Conservation (phyloP, 1,140 invertebrate species). For the Cepaea nemoralis region DNA sequence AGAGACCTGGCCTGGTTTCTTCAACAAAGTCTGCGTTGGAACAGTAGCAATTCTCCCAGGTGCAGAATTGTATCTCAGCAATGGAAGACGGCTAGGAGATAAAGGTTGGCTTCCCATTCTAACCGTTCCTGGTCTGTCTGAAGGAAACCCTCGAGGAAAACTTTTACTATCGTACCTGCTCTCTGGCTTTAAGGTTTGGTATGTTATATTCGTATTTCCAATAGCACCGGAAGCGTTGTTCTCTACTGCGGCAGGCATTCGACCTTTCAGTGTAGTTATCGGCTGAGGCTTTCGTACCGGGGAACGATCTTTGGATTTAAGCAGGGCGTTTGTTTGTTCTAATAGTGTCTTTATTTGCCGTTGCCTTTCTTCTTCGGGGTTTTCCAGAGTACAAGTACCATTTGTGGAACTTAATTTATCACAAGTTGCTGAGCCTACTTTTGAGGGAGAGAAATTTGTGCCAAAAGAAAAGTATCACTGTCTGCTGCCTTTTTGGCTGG, state of each 20-base stretch:
- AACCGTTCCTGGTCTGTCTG: conserved; percentile 38
- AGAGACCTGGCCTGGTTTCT: conserved; percentile 18
- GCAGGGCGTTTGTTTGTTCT: conserved; percentile 51
- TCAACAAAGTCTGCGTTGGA: conserved; percentile 54
- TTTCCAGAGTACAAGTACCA: background rate
- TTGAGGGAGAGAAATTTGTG: background rate
- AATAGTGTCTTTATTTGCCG: conserved; percentile 54
- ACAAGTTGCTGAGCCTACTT: background rate
- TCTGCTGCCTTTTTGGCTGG: conserved; percentile 41
- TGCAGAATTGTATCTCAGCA: conserved; percentile 61
- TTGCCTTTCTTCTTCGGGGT: conserved; percentile 51
- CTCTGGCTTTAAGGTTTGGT: background rate
- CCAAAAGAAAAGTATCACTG: conserved; percentile 44
- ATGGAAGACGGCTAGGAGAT: conserved; percentile 47
- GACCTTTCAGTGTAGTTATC: conserved; percentile 64
- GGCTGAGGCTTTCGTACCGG: conserved; percentile 62
- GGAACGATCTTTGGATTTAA: conserved; percentile 49
- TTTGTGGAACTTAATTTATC: background rate
- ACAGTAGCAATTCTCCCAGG: conserved; percentile 65
- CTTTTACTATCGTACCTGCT: conserved; percentile 47
- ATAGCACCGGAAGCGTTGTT: background rate
- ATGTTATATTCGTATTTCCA: background rate
- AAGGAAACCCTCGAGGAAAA: conserved; percentile 48
- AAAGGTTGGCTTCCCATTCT: conserved; percentile 52
- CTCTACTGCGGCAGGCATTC: conserved; percentile 36